Percentiles rank a stretch among this genome's conserved stretches.
phyloP scores from a whole-genome alignment of 1,140 invertebrate genomes.

The Drosophila biarmipes region DNA sequence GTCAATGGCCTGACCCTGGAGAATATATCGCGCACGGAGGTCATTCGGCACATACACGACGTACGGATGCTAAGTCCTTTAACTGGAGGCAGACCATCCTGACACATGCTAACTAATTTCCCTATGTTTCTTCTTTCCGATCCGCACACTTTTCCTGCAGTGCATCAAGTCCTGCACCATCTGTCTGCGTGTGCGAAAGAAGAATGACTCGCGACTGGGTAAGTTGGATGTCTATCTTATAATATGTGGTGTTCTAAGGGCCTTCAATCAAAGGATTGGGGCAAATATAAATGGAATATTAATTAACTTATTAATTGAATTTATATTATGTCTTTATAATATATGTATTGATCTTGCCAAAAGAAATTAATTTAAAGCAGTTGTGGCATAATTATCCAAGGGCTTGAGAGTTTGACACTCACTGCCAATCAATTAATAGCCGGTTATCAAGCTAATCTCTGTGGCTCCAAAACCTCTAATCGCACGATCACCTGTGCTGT shows the following conservation, averaged over 20 bases:
- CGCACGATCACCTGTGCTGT: slow-evolving; percentile 20
- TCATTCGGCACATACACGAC: slow-evolving; percentile 97
- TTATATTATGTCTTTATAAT: too few relatives aligned
- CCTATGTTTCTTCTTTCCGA: background rate
- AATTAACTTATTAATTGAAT: too few relatives aligned
- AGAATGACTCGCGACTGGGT: slow-evolving; percentile 94
- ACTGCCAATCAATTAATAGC: background rate
- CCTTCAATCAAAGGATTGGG: background rate
- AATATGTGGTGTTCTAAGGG: background rate
- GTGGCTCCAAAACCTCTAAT: slow-evolving; percentile 8
- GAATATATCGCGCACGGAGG: slow-evolving; percentile 94
- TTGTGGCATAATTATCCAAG: background rate
- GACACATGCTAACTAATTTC: background rate
- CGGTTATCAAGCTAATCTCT: background rate
- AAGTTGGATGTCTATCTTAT: slow-evolving; percentile 85
- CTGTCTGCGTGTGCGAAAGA: slow-evolving; percentile 95
- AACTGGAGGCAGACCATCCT: too few relatives aligned
- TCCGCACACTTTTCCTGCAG: slow-evolving; percentile 85
- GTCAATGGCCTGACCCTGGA: slow-evolving; percentile 96
- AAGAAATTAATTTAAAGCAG: background rate
- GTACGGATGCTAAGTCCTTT: slow-evolving; percentile 85
- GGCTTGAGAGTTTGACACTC: slow-evolving; percentile 1
- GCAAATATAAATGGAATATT: too few relatives aligned
- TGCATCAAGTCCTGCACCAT: slow-evolving; percentile 97
- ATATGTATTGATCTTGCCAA: too few relatives aligned